phyloP scores from a whole-genome alignment of 2,113 vertebrate species.

The Entosphenus tridentatus region DNA sequence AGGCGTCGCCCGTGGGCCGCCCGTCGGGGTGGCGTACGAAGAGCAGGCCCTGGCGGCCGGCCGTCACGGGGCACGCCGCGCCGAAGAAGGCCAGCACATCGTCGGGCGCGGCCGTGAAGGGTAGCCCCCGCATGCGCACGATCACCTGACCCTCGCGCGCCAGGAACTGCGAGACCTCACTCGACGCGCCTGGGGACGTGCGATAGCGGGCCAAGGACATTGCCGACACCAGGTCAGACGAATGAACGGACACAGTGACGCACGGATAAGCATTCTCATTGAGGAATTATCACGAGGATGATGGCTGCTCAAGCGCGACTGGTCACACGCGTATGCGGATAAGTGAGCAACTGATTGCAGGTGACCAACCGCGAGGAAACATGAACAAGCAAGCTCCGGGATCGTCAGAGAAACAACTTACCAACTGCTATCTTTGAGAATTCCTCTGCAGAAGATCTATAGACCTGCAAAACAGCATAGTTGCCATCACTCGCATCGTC shows the following conservation, averaged over 20 bases:
- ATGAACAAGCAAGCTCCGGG: too few species aligned
- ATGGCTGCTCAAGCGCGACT: too few species aligned
- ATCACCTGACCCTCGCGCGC: slow-evolving; percentile 87
- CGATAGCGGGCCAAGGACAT: too few species aligned
- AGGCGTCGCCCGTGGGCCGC: slow-evolving; percentile 75
- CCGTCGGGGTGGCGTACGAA: slow-evolving; percentile 89
- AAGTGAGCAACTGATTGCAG: too few species aligned
- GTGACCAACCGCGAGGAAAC: too few species aligned
- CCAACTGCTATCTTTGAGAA: slow-evolving; percentile 94
- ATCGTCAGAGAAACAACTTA: slow-evolving; percentile 24
- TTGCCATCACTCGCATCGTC: too few species aligned
- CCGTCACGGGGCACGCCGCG: slow-evolving; percentile 55
- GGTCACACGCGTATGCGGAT: too few species aligned
- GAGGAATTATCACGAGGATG: too few species aligned
- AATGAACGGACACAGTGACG: too few species aligned
- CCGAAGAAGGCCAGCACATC: slow-evolving; percentile 70
- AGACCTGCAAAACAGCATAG: slow-evolving; percentile 32
- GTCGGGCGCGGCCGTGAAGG: slow-evolving; percentile 54
- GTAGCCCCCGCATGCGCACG: slow-evolving; percentile 71
- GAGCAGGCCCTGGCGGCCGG: slow-evolving; percentile 55
- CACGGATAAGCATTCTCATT: too few species aligned
- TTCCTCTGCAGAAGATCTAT: slow-evolving; percentile 82
- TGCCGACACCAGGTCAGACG: too few species aligned
- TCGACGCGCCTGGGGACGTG: slow-evolving; percentile 44
- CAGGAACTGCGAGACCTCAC: slow-evolving; percentile 81